Evolutionary conservation across 2,888 invertebrate species (phyloP), one percentile per base, ranked within the genome.

Genomic region (Cryptus viduatorius): DNA sequence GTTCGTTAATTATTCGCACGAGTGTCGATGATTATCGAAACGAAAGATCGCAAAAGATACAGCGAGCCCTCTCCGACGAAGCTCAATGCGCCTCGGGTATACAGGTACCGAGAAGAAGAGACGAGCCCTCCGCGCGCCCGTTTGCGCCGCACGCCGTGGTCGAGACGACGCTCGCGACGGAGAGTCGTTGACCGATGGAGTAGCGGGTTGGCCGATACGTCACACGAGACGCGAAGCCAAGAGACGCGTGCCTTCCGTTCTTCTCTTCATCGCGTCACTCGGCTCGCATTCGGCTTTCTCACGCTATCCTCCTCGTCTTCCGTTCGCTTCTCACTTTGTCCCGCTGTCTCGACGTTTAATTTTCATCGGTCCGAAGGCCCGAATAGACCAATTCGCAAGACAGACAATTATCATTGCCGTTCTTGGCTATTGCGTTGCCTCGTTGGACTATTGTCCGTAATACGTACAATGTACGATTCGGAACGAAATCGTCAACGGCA

Each of bases 141-240:
- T 72, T 80, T 29, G 82, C 37, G 72, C 16, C n/a, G 29, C 31
- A 10, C 69, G 31, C 61, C 50, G 50, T 10, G 31, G 16, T 8
- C 3, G 67, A 37, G 67, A 67, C 56, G 56, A 72, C n/a, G 56
- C 72, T 42, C 31, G 67, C 61, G 69, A 68, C 71, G 73, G 75
- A 75, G 81, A 73, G 87, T 87, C 86, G 76, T 87, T 87, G 86
- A 87, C 87, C 87, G 86, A 83, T 86, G 84, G 78, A 84, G 82
- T 83, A 83, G 80, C 85, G 81, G 61, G 86, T 87, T 79, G 82
- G 79, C 82, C 79, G 79, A 87, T 87, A 86, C 84, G 80, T 86
- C 82, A 85, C 84, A 73, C 80, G 84, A 85, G 82, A 86, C 84
- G 81, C 82, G 77, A 85, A 83, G 79, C 79, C 53, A 79, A 75